Percentiles rank a stretch among this genome's conserved stretches.
Conservation (phyloP, 1,140 invertebrate genomes). For the Rhopalosiphum maidis region DNA sequence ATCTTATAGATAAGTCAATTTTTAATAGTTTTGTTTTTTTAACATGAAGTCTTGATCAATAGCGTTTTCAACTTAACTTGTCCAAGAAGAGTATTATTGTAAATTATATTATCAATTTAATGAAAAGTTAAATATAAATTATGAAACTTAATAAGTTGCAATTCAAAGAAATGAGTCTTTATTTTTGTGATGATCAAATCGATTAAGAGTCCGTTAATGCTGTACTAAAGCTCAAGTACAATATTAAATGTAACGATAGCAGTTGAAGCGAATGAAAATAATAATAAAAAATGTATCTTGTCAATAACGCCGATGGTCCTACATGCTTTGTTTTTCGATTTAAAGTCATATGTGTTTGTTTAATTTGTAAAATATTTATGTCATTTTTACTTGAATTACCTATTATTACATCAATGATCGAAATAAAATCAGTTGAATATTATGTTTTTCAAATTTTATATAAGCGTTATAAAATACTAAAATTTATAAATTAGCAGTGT, state of each 20-base stretch:
- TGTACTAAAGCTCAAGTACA: background rate
- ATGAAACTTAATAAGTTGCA: background rate
- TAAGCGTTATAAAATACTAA: background rate
- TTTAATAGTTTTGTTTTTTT: background rate
- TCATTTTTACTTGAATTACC: background rate
- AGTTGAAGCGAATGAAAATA: background rate
- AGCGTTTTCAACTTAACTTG: background rate
- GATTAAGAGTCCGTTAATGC: background rate
- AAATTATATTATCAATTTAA: background rate
- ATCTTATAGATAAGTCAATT: background rate
- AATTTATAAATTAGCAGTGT: background rate
- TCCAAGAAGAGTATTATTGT: background rate
- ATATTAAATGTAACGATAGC: background rate
- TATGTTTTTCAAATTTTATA: background rate
- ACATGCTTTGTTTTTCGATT: background rate
- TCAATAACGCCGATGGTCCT: background rate
- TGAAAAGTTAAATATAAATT: background rate
- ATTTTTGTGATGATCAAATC: background rate
- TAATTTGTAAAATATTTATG: background rate
- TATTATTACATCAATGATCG: background rate
- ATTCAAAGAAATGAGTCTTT: background rate
- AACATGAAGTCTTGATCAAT: background rate
- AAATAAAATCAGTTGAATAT: too few species aligned
- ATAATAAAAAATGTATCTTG: background rate
- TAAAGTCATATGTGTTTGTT: background rate